phyloP scores from a whole-genome alignment of 1,140 invertebrate species.

The Drosophila kurseongensis region DNA sequence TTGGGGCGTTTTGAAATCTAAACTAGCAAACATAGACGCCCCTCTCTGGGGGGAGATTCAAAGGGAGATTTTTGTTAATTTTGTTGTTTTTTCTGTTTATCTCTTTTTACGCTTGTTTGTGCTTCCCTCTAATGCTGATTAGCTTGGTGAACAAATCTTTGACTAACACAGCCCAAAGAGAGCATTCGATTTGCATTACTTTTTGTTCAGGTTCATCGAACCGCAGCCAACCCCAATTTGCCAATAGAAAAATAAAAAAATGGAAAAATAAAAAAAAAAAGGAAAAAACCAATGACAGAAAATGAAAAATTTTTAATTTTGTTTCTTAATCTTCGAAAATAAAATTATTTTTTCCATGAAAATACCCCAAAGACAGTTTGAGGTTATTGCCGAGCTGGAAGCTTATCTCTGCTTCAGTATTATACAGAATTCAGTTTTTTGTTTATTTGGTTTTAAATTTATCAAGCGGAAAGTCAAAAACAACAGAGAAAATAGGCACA shows the following conservation, averaged over 20 bases:
- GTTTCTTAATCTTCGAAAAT: background rate
- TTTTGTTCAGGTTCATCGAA: slow-evolving; percentile 70
- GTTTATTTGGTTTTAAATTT: slow-evolving; percentile 78
- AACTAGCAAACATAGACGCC: slow-evolving; percentile 57
- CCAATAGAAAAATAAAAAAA: slow-evolving; percentile 59
- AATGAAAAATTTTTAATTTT: slow-evolving; percentile 11
- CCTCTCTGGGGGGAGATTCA: slow-evolving; percentile 39
- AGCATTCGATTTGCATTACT: slow-evolving; percentile 49
- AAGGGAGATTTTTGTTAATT: slow-evolving; percentile 21
- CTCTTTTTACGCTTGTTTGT: slow-evolving; percentile 19
- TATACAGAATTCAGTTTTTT: slow-evolving; percentile 37
- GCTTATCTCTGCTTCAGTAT: slow-evolving; percentile 34
- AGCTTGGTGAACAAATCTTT: slow-evolving; percentile 38
- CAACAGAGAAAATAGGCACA: slow-evolving; percentile 48
- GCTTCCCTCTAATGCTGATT: slow-evolving; percentile 45
- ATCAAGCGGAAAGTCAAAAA: slow-evolving; percentile 76
- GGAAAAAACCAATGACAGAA: slow-evolving; percentile 7
- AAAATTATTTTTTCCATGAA: background rate
- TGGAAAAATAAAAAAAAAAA: slow-evolving; percentile 46
- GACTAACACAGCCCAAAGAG: slow-evolving; percentile 10
- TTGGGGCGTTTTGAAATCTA: slow-evolving; percentile 72
- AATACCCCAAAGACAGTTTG: slow-evolving; percentile 65
- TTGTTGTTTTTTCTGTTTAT: slow-evolving; percentile 26
- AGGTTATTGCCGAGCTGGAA: slow-evolving; percentile 49
- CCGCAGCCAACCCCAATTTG: slow-evolving; percentile 61